A percentile compares a stretch with the other conserved stretches of the same genome.
phyloP scores from a whole-genome alignment of 2,888 invertebrate species.

The Smittia aterrima region DNA sequence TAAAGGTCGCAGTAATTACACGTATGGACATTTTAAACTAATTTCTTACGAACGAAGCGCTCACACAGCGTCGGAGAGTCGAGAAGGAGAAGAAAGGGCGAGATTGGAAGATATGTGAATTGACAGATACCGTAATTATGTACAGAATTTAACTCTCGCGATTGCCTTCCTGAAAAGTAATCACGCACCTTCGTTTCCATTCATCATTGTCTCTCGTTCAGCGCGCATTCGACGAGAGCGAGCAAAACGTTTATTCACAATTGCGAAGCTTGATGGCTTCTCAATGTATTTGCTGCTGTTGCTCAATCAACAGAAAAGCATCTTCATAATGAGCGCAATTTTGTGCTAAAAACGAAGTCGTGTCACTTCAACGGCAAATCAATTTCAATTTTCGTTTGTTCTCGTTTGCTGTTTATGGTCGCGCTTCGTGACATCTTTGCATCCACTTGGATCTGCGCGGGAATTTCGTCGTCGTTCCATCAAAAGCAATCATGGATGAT shows the following conservation, averaged over 20 bases:
- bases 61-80: not conserved
- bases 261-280: constrained; percentile 1
- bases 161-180: constrained; percentile 20
- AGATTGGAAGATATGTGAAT: constrained; percentile 40
- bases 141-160: constrained; percentile 31
- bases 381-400: constrained; percentile 20
- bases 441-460: not conserved
- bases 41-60: too few species aligned
- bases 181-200: constrained; percentile 36
- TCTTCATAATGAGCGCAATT: constrained; percentile 34
- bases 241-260: not conserved
- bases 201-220: constrained; percentile 35
- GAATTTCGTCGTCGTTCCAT: constrained; percentile 7
- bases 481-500: constrained; percentile 36
- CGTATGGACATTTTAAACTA: not conserved
- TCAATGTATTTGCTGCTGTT: constrained; percentile 6
- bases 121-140: constrained; percentile 40
- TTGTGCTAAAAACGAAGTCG: constrained; percentile 15
- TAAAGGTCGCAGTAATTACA: constrained; percentile 10
- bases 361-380: constrained; percentile 37
- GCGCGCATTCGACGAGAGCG: not conserved
- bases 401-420: not conserved
- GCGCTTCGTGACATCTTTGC: not conserved
- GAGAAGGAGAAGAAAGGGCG: not conserved
- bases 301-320: constrained; percentile 33